Conservation (phyloP, 2,113 vertebrate genomes). For the Chauna torquata region DNA sequence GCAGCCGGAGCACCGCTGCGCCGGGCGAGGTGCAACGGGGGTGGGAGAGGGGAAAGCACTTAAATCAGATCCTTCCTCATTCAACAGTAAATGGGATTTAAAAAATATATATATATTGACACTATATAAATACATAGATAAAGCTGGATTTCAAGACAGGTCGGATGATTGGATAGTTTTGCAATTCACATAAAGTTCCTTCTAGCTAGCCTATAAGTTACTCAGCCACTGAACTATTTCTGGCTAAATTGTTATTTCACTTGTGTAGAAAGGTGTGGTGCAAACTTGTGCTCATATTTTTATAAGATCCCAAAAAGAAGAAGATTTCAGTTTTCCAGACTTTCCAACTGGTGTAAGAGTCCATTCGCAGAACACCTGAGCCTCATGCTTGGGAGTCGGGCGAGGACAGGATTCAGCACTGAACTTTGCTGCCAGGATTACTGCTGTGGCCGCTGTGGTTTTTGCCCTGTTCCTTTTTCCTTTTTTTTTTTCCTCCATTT, state of each 20-base stretch:
- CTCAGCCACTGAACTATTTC: neutral
- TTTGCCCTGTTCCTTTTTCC: constrained; percentile 6
- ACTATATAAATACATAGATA: constrained; percentile 43
- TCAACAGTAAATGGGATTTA: constrained; percentile 35
- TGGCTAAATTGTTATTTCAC: neutral
- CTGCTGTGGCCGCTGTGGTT: constrained; percentile 55
- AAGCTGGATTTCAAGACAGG: constrained; percentile 54
- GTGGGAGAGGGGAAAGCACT: neutral
- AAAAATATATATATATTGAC: constrained; percentile 52
- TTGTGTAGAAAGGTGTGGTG: constrained; percentile 51
- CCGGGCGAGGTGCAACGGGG: neutral
- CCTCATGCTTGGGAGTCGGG: neutral
- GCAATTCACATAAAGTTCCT: neutral
- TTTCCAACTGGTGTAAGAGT: neutral
- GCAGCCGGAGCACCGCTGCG: neutral
- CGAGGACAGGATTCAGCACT: constrained; percentile 41
- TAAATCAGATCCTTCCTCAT: constrained; percentile 13
- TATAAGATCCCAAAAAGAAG: constrained; percentile 25
- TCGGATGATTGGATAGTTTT: neutral
- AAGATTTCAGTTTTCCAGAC: neutral
- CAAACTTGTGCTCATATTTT: constrained; percentile 64
- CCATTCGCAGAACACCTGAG: neutral
- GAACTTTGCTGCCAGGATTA: constrained; percentile 47
- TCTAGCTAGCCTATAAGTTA: neutral
- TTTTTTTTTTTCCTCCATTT: no score